A percentile compares a stretch with the other conserved stretches of the same genome.
These are phyloP conservation scores for Eupelmus urozonus DNA, from an alignment of 2,888 invertebrate genomes.

Conservation along the genomic window DNA sequence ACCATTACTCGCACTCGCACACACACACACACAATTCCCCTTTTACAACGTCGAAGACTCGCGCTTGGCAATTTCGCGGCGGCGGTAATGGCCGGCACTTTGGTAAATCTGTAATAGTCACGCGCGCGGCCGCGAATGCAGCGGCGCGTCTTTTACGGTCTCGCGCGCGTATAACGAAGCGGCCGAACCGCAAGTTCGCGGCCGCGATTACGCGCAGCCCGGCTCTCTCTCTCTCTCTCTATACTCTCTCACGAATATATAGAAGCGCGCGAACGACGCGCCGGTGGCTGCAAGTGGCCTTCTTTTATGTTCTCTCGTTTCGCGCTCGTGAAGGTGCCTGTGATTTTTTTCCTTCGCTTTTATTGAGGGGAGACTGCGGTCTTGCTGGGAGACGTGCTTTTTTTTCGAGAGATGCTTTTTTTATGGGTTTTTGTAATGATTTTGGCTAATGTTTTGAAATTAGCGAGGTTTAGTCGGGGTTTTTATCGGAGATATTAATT, in stretches of 20 bases:
- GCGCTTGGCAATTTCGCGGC: neutral
- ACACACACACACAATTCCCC: neutral
- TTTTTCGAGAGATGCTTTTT: too few relatives aligned
- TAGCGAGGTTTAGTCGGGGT: neutral
- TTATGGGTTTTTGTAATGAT: too few relatives aligned
- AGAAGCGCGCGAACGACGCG: neutral
- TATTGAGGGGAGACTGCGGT: too few relatives aligned
- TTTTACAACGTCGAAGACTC: conserved; percentile 15
- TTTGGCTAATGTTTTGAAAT: too few relatives aligned
- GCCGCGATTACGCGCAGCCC: conserved; percentile 19
- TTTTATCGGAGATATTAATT: too few relatives aligned
- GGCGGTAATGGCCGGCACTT: conserved; percentile 50
- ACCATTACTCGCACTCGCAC: too few relatives aligned
- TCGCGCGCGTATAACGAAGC: conserved; percentile 54
- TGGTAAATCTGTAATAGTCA: conserved; percentile 57
- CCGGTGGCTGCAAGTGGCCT: too few relatives aligned
- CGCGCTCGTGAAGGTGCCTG: conserved; percentile 6
- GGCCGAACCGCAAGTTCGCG: conserved; percentile 55
- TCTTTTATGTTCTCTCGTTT: conserved; percentile 38
- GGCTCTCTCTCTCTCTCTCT: too few relatives aligned
- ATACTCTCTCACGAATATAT: neutral
- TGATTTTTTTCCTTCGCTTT: too few relatives aligned
- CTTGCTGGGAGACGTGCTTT: too few relatives aligned
- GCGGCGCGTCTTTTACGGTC: conserved; percentile 54
- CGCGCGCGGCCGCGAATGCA: conserved; percentile 27